Conservation (phyloP, 2,888 invertebrate species). For the Drosophila nr. fundita region DNA sequence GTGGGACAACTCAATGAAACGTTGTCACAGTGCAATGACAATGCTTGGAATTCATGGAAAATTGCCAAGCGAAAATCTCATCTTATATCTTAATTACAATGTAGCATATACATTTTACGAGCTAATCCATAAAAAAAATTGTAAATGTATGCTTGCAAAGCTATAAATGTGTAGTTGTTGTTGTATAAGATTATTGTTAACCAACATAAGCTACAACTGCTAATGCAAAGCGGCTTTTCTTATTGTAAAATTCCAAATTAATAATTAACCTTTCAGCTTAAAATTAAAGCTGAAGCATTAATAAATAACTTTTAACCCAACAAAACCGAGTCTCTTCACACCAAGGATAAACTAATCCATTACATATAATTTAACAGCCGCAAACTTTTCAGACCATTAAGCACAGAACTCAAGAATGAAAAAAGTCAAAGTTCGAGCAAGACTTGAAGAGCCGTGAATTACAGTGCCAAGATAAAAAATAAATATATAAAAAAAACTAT, state of each 20-base stretch:
- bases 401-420: slow-evolving; percentile 10
- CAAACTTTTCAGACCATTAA: slow-evolving; percentile 35
- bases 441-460: slow-evolving; percentile 7
- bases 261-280: background rate
- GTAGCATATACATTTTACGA: background rate
- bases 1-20: slow-evolving; percentile 41
- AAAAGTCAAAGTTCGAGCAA: slow-evolving; percentile 24
- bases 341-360: slow-evolving; percentile 15
- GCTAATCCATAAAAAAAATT: background rate
- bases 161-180: background rate
- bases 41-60: background rate
- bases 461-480: slow-evolving; percentile 29
- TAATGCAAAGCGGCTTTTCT: background rate
- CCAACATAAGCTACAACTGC: background rate
- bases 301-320: slow-evolving; percentile 6
- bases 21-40: background rate
- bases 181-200: background rate
- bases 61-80: background rate
- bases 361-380: slow-evolving; percentile 12
- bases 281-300: background rate
- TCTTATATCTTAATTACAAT: background rate
- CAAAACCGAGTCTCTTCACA: background rate
- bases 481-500: slow-evolving; percentile 2
- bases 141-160: background rate
- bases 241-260: background rate